phyloP scores from a whole-genome alignment of 1,140 invertebrate genomes.

The Eurosta solidaginis region DNA sequence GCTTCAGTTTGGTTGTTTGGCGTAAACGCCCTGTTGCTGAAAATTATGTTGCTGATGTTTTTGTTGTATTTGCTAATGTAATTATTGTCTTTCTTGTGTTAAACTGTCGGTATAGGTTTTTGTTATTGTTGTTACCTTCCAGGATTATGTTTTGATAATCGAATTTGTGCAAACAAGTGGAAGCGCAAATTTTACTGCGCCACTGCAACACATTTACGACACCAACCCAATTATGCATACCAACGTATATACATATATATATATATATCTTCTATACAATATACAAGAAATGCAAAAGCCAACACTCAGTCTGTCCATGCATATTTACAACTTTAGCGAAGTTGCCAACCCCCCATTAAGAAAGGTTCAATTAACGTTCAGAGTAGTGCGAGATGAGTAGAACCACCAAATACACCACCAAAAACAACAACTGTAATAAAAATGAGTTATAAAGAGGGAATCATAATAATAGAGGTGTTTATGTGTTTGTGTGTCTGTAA shows the following conservation, averaged over 20 bases:
- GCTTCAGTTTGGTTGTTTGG: neutral
- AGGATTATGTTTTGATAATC: constrained; percentile 50
- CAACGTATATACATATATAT: neutral
- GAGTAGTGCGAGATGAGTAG: neutral
- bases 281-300: neutral
- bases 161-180: constrained; percentile 54
- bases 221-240: neutral
- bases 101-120: neutral
- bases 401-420: neutral
- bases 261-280: neutral
- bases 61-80: neutral
- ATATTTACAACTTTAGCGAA: neutral
- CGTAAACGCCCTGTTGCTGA: too few species aligned
- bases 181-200: constrained; percentile 41
- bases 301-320: neutral
- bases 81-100: neutral
- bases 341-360: neutral
- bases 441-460: neutral
- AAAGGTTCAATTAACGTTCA: constrained; percentile 22
- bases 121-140: neutral
- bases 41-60: neutral
- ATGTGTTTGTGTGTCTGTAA: neutral
- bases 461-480: neutral
- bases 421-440: neutral
- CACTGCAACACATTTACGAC: neutral